Conservation (phyloP, 2,888 invertebrate genomes). For the Dorcus hopei region DNA sequence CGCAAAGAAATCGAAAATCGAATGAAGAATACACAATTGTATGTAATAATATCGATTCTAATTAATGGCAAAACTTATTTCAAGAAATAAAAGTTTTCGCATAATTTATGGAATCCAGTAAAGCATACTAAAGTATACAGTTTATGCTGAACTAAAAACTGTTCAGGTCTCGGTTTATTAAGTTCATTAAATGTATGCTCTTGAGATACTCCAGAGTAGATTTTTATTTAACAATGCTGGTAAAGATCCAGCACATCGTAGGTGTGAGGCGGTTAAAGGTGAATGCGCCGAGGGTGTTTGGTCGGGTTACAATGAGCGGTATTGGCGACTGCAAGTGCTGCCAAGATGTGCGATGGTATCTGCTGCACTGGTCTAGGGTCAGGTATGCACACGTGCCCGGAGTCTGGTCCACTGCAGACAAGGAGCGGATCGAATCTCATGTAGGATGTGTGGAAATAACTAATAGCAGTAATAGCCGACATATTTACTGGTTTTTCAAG, state of each 20-base stretch:
- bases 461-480: constrained; percentile 25
- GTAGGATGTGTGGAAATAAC: constrained; percentile 33
- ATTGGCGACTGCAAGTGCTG: constrained; percentile 6
- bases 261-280: constrained; percentile 21
- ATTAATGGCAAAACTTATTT: no score
- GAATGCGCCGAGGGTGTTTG: constrained; percentile 20
- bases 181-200: constrained; percentile 6
- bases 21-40: no score
- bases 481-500: constrained; percentile 22
- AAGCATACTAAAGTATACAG: no score
- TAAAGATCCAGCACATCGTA: constrained; percentile 17
- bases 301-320: constrained; percentile 15
- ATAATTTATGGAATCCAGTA: no score
- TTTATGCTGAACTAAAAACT: no score
- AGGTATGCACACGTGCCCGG: constrained; percentile 29
- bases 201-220: constrained; percentile 9
- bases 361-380: constrained; percentile 26
- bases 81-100: no score
- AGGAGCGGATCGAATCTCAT: constrained; percentile 29
- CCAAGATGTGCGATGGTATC: constrained; percentile 23
- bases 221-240: constrained; percentile 16
- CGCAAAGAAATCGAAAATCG: no score
- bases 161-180: constrained; percentile 2
- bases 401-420: constrained; percentile 17
- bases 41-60: no score